Base-by-base conservation (phyloP, 2,797 vertebrate genomes). In the Avahi laniger region DNA sequence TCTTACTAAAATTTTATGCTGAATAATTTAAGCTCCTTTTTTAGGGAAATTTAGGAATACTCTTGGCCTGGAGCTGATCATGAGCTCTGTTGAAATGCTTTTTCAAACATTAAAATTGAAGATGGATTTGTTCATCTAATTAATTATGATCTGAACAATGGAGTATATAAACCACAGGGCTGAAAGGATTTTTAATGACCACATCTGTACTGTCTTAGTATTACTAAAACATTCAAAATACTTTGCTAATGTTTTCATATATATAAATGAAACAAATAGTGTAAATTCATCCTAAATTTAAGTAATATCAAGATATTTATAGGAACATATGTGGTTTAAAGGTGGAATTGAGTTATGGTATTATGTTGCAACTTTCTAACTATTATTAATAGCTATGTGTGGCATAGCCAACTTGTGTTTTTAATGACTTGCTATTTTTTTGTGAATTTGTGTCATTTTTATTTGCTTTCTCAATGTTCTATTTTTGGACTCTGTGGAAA, bases 81-180 rank as follows among this genome's bases (percentile, higher is more conserved):
- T 92, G 87, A 96, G 57, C 93, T 96, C 95, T 95, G 6, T 63
- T 79, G 95, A 97, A 98, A 93, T 96, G 97, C 95, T 97, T 98
- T 98, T 98, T 95, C 94, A 97, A 96, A 98, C 97, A 98, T 98
- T 97, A 95, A 91, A 98, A 96, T 38, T 81, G 54, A 97, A 93
- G 90, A 88, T 94, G 93, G 96, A 98, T 98, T 98, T 98, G 80
- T 93, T 97, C 52, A 93, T 97, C 46, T 95, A 17, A 96, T 97
- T 96, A 97, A 97, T 95, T 97, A 94, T 11, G 88, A 86, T 94
- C 80, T 81, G 69, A 59, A 84, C 35, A 81, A 86, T 83, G 67
- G 72, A 81, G 30, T 84, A 69, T 94, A 52, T 80, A 85, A 97
- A 95, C 7, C 5, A 30, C 65, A 69, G 41, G 65, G 38, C 80